Base-by-base conservation (phyloP, 2,113 vertebrate species). In the Garra rufa region DNA sequence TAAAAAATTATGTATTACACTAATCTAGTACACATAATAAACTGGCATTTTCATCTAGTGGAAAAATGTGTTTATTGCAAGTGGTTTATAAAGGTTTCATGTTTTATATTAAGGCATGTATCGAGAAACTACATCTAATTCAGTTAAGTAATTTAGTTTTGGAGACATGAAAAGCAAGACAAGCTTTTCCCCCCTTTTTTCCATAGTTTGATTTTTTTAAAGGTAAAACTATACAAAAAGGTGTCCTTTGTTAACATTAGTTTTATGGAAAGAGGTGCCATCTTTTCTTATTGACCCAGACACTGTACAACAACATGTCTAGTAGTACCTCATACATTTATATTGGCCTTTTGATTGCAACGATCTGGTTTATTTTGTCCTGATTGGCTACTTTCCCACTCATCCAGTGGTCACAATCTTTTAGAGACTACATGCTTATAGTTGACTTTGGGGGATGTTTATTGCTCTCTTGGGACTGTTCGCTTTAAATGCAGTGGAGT, bases 391-490 rank as follows among this genome's bases (percentile, higher is more conserved):
- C 11, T 30, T 21, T 80, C 71, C 6, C 43, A 50, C 71, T 63
- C 3, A 52, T 65, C 73, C 19, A 65, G 14, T 48, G 41, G 19
- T 46, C 55, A 28, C 57, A 15, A 11, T 67, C 34, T 43, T 48
- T 61, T 76, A 48, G 15, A 28, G 14, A 65, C 6, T 38, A 52
- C 48, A 57, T 55, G 74, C 24, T 77, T 17, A 24, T 21, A 55
- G 46, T 5, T 65, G 14, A 50, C 15, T 30, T 84, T 34, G 3
- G 59, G 28, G 61, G 84, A 28, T 76, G 57, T 83, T 63, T 38
- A 50, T 76, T 67, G 48, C 28, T 48, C 21, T 17, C 83, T 52
- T 44, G 73, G 57, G 74, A 77, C 59, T 1, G 43, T 67, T 75
- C 10, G 26, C 1, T 8, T 61, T 59, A 10, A 2, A 41, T 41